Evolutionary conservation across 2,113 vertebrate species (phyloP), one percentile per base, ranked within the genome.

Genomic region (Probosciger aterrimus): DNA sequence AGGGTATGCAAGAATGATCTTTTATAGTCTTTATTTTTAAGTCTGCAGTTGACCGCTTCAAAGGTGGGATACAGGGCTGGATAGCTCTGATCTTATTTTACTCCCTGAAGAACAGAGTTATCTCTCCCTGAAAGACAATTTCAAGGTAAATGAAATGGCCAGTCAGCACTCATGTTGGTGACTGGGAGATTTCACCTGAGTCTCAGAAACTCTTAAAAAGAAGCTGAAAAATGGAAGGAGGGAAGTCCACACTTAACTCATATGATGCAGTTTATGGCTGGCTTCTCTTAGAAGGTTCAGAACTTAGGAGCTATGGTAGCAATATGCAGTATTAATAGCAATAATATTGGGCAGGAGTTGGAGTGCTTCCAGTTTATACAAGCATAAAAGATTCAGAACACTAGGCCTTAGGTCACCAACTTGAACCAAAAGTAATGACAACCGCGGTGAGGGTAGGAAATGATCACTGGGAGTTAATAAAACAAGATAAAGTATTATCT

Each of bases 381-480:
- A 86, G 43, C 49, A 64, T 35, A 93, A 92, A 75, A 83, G 68
- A 43, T 47, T 81, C 73, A 93, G 73, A 88, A 86, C 49, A n/a
- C 7, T 75, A 37, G 9, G 33, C 71, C 74, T 92, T 62, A 64
- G 82, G 89, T 92, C 88, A 92, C 55, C 71, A 69, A 47, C 31
- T 74, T 33, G 1, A 93, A 95, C 50, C 64, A 63, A 71, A 88
- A 95, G 76, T 81, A 86, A 89, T 71, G 86, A 70, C 60, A 84
- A 3, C 55, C 50, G 25, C 4, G 2, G 46, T 46, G 71, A 93
- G 65, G 30, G 60, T 31, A 77, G 46, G 43, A 86, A 90, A 91
- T 71, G 53, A 84, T 70, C 80, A 31, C 28, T 28, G 47, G 63
- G 31, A 91, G 64, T 86, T 77, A 82, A 86, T 86, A 82, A 93